phyloP scores from a whole-genome alignment of 2,113 vertebrate genomes.

The Patagioenas fasciata region DNA sequence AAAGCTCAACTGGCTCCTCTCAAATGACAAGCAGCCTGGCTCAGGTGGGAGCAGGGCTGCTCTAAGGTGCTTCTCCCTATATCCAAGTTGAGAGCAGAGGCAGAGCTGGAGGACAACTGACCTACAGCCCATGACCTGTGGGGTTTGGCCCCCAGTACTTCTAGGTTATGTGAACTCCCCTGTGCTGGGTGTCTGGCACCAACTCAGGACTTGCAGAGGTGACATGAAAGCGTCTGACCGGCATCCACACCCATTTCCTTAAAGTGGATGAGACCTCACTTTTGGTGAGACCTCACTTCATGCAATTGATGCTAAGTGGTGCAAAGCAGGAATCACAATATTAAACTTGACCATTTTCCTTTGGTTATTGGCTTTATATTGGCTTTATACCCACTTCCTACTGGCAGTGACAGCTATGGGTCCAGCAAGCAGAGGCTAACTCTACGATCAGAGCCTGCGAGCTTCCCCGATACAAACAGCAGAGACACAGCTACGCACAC shows the following conservation, averaged over 20 bases:
- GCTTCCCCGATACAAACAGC: not conserved
- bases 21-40: rapidly evolving
- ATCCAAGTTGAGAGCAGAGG: rapidly evolving
- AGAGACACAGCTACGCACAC: not conserved
- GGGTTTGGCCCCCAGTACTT: not conserved
- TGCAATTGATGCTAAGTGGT: not conserved
- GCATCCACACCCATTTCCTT: not conserved
- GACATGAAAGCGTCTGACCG: not conserved
- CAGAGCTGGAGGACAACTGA: not conserved
- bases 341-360: not conserved
- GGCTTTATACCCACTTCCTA: not conserved
- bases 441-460: not conserved
- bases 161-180: not conserved
- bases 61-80: not conserved
- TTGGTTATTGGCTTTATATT: not conserved
- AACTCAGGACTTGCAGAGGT: not conserved
- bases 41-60: not conserved
- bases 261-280: rapidly evolving
- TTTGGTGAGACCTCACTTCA: not conserved
- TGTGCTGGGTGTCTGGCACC: rapidly evolving
- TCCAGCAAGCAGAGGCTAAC: not conserved
- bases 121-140: not conserved
- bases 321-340: not conserved
- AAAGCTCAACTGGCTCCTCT: not conserved
- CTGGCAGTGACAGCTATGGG: not conserved